Evolutionary conservation across 2,888 invertebrate species (phyloP).

Genomic region (Hybos culiciformis): DNA sequence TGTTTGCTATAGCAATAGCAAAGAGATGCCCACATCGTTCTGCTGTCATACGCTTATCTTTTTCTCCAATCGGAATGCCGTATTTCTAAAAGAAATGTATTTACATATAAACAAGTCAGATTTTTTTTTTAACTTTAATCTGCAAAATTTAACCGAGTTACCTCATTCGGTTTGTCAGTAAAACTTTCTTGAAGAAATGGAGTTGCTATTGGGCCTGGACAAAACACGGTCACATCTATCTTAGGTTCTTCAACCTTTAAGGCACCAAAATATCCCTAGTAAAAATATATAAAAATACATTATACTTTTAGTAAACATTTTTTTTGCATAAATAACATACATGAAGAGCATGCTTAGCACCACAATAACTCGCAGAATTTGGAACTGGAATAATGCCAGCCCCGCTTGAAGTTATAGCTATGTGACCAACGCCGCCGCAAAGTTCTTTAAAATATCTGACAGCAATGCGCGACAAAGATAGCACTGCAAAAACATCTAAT

Average conservation of each 20-base stretch:
- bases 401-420: constrained; percentile 61
- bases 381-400: constrained; percentile 56
- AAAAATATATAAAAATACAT: constrained; percentile 1
- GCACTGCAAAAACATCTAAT: constrained; percentile 58
- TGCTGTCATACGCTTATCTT: constrained; percentile 40
- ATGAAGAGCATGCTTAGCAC: constrained; percentile 62
- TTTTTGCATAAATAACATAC: constrained; percentile 33
- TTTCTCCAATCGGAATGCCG: constrained; percentile 30
- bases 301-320: not conserved
- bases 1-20: constrained; percentile 45
- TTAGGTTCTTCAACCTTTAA: constrained; percentile 43
- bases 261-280: constrained; percentile 57
- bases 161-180: constrained; percentile 45
- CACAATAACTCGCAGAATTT: constrained; percentile 55
- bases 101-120: too few species aligned
- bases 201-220: constrained; percentile 66
- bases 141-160: not conserved
- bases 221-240: constrained; percentile 51
- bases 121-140: not conserved
- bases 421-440: constrained; percentile 42
- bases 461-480: constrained; percentile 56
- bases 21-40: constrained; percentile 45
- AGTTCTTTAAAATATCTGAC: constrained; percentile 45
- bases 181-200: constrained; percentile 53
- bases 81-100: constrained; percentile 20